Base-by-base conservation (phyloP, 2,888 invertebrate genomes). In the Dynastes hyllus region DNA sequence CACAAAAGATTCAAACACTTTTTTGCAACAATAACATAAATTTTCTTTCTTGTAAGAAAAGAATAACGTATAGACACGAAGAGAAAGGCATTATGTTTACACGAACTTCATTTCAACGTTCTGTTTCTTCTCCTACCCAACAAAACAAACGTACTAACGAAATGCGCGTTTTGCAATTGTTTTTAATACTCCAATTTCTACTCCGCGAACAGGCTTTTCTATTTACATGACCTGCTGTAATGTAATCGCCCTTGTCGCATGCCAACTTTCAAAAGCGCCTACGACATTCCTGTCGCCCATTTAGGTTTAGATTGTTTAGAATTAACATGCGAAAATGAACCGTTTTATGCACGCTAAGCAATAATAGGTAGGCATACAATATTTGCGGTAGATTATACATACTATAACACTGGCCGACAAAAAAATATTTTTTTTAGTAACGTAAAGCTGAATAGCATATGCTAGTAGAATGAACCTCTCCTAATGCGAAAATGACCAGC, bases 211-310 rank as follows among this genome's bases (percentile, higher is more conserved):
- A 11, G 2, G 11, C 45, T 45, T 45, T 45, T 65, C 63, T 65
- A 32, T 65, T 65, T 65, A 65, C 65, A 65, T 32, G 65, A 65
- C 65, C 65, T 32, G 13, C 65, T 65, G 11, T 29, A 65, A 32
- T 65, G 11, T 37, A 65, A 65, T 65, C 29, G 37, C 65, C 65
- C 65, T 65, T 65, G 65, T 22, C 16, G 22, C 55, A 22, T 22
- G 22, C 45, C 11, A 45, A 45, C 45, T 45, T 45, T 45, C 45
- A 45, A 45, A 45, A 45, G 45, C 45, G 11, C 45, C 45, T 45
- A 45, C 45, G 45, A 45, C 45, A 45, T 45, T 45, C 45, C 58
- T 58, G 13, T 61, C 27, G 11, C 29, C 58, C 58, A 22, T 29
- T 61, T 61, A 27, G 27, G 22, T 61, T 61, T 22, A 22, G 22